Conservation (phyloP, 2,797 vertebrate species). For the Halcyon leucocephala region DNA sequence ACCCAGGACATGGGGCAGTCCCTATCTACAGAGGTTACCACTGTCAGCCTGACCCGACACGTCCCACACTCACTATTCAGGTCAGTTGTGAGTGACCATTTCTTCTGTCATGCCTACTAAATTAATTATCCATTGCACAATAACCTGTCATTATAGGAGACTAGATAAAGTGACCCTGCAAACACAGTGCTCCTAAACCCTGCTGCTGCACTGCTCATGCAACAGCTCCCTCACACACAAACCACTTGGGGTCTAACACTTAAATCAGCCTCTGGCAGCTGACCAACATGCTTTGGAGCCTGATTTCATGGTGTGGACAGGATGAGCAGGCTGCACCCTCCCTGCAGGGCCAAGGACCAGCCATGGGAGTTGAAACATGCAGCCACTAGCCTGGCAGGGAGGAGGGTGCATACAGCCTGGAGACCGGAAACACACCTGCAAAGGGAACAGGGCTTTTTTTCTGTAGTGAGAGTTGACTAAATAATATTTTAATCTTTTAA, state of each 20-base stretch:
- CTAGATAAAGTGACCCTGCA: background rate
- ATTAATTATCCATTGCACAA: background rate
- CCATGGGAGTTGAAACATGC: background rate
- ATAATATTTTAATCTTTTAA: background rate
- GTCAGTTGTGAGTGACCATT: background rate
- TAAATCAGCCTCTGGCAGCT: background rate
- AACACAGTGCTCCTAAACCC: background rate
- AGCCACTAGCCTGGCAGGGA: background rate
- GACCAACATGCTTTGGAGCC: rapidly evolving
- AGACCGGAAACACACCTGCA: background rate
- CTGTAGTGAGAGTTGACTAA: background rate
- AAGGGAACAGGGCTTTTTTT: background rate
- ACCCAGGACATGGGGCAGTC: background rate
- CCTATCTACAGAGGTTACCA: rapidly evolving
- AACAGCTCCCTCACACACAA: background rate
- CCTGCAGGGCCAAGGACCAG: background rate
- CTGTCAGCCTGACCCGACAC: background rate
- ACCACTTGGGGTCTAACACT: background rate
- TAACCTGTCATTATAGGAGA: background rate
- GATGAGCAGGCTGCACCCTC: background rate
- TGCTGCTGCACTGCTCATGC: background rate
- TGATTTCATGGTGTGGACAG: background rate
- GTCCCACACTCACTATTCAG: background rate
- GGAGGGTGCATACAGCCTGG: background rate
- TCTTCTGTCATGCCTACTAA: background rate